These are phyloP conservation scores for Sebastolobus altivelis DNA, from an alignment of 2,797 vertebrate genomes.

Conservation along the genomic window DNA sequence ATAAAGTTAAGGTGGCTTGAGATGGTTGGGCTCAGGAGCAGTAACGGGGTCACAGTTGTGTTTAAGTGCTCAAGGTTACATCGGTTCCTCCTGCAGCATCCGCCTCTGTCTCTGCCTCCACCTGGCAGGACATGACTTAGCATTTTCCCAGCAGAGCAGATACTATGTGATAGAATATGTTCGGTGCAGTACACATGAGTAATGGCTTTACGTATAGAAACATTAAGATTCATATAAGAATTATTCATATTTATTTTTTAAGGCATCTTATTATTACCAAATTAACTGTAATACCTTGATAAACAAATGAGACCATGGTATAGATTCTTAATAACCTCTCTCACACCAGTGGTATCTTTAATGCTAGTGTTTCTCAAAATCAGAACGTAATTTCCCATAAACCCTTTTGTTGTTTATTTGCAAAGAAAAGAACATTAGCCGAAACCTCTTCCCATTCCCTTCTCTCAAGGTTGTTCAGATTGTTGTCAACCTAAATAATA, in stretches of 20 bases:
- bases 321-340: neutral
- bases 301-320: neutral
- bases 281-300: neutral
- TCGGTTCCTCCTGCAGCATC: slow-evolving; percentile 20
- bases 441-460: neutral
- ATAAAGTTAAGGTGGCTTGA: neutral
- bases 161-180: slow-evolving; percentile 1
- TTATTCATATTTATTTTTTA: neutral
- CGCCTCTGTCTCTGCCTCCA: slow-evolving; percentile 20
- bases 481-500: neutral
- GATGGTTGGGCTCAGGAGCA: neutral
- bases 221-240: neutral
- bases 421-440: neutral
- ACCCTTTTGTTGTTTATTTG: neutral
- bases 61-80: neutral
- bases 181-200: neutral
- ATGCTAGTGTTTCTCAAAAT: neutral
- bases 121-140: slow-evolving; percentile 51
- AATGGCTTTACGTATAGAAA: neutral
- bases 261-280: neutral
- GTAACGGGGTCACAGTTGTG: slow-evolving; percentile 1
- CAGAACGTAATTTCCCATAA: neutral
- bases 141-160: slow-evolving; percentile 30
- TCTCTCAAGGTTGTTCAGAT: neutral
- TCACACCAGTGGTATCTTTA: neutral